Evolutionary conservation across 1,140 invertebrate genomes (phyloP).

Genomic region (Calephelis nemesis): DNA sequence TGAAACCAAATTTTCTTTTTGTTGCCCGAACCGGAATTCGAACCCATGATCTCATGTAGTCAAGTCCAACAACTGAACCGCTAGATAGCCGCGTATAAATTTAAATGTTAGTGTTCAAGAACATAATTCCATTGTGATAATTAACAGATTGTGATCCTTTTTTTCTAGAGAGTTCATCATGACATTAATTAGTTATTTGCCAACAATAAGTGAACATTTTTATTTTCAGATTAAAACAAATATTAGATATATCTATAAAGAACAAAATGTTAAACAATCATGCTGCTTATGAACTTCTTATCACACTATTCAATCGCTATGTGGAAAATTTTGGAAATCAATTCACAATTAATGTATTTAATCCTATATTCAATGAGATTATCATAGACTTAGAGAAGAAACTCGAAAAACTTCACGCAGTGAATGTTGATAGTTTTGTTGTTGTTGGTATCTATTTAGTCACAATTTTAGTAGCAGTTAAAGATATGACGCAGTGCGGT

Average conservation of each 20-base stretch:
- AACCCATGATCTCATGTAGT: too few species aligned
- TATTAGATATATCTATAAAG: constrained; percentile 52
- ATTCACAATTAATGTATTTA: constrained; percentile 57
- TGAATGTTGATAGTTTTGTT: constrained; percentile 58
- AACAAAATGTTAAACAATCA: constrained; percentile 56
- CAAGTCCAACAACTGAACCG: too few species aligned
- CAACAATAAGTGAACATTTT: constrained; percentile 17
- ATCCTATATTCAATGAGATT: constrained; percentile 59
- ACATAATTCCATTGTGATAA: too few species aligned
- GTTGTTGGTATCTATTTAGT: constrained; percentile 71
- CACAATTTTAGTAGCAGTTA: constrained; percentile 49
- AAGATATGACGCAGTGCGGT: constrained; percentile 45
- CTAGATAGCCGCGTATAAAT: too few species aligned
- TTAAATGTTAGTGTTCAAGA: too few species aligned
- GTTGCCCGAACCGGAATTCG: too few species aligned
- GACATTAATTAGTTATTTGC: too few species aligned
- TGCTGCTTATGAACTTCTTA: constrained; percentile 52
- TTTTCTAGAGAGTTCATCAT: too few species aligned
- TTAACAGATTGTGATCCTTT: too few species aligned
- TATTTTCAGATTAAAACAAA: constrained; percentile 63
- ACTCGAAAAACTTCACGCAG: constrained; percentile 65
- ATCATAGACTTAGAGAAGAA: constrained; percentile 65
- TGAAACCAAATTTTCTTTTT: too few species aligned
- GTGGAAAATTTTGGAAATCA: constrained; percentile 58
- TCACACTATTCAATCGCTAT: constrained; percentile 59